Percentiles rank a stretch among this genome's conserved stretches.
Evolutionary conservation across 2,113 vertebrate species (phyloP).

Genomic region (Calonectris borealis): DNA sequence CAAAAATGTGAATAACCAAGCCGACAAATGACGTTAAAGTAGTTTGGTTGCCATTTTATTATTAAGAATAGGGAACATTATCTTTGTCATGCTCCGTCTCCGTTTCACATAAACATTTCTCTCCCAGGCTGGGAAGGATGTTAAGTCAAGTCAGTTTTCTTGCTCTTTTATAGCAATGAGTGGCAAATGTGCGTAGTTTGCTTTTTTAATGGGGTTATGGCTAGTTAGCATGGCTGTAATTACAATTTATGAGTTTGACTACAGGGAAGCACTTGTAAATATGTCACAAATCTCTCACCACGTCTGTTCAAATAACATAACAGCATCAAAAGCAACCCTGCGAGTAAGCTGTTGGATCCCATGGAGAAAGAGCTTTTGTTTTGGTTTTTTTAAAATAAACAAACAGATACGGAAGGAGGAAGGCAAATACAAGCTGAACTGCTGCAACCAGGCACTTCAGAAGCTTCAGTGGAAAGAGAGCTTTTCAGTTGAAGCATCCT

Average conservation of each 20-base stretch:
- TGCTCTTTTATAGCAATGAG: constrained; percentile 11
- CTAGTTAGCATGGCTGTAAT: constrained; percentile 48
- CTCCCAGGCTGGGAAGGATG: neutral
- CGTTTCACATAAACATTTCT: neutral
- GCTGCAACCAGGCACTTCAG: neutral
- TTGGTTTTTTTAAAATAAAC: neutral
- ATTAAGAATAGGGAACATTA: neutral
- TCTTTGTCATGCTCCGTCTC: neutral
- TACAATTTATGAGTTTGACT: constrained; percentile 20
- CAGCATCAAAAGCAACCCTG: neutral
- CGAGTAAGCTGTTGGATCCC: neutral
- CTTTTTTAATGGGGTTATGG: constrained; percentile 2
- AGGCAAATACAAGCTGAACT: neutral
- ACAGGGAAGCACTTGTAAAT: constrained; percentile 31
- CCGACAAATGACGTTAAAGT: neutral
- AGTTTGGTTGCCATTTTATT: neutral
- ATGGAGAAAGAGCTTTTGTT: neutral
- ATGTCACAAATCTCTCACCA: constrained; percentile 35
- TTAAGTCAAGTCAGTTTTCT: neutral
- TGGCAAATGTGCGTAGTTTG: neutral
- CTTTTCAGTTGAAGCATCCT: neutral
- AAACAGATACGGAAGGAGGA: neutral
- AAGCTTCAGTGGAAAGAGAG: neutral
- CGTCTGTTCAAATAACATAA: neutral
- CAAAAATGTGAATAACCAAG: neutral